phyloP scores from a whole-genome alignment of 2,797 vertebrate species.

The Rhynchotus rufescens region DNA sequence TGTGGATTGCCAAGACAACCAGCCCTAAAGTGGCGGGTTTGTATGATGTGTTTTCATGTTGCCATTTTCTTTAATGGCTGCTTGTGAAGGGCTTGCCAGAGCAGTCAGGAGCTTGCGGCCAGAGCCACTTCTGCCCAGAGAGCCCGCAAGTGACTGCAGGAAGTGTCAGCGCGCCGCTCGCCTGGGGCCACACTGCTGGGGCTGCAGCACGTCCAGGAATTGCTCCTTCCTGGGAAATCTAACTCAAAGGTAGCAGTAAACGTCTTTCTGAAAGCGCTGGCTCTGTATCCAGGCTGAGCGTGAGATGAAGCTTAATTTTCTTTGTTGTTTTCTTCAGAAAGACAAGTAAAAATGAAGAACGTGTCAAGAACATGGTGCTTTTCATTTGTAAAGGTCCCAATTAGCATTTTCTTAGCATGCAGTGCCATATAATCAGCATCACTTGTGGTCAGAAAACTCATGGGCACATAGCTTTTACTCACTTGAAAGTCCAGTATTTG shows the following conservation, averaged over 20 bases:
- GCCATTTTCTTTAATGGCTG: background rate
- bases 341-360: slow-evolving; percentile 58
- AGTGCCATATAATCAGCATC: slow-evolving; percentile 43
- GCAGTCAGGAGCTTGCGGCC: background rate
- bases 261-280: slow-evolving; percentile 72
- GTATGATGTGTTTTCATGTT: background rate
- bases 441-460: slow-evolving; percentile 62
- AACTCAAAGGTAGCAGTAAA: slow-evolving; percentile 61
- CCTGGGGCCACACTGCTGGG: background rate
- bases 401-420: slow-evolving; percentile 72
- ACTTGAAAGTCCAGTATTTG: background rate
- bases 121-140: background rate
- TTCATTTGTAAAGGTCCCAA: slow-evolving; percentile 68
- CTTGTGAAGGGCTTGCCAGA: slow-evolving; percentile 14
- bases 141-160: background rate
- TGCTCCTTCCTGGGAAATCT: slow-evolving; percentile 67
- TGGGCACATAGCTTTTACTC: background rate
- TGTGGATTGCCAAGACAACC: background rate
- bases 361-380: slow-evolving; percentile 40
- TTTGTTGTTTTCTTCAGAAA: slow-evolving; percentile 59
- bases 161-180: background rate
- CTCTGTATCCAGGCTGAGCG: slow-evolving; percentile 64
- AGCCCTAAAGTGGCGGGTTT: background rate
- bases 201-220: background rate
- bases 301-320: slow-evolving; percentile 78